phyloP scores from a whole-genome alignment of 2,797 vertebrate genomes.

The Loris lydekkerianus region DNA sequence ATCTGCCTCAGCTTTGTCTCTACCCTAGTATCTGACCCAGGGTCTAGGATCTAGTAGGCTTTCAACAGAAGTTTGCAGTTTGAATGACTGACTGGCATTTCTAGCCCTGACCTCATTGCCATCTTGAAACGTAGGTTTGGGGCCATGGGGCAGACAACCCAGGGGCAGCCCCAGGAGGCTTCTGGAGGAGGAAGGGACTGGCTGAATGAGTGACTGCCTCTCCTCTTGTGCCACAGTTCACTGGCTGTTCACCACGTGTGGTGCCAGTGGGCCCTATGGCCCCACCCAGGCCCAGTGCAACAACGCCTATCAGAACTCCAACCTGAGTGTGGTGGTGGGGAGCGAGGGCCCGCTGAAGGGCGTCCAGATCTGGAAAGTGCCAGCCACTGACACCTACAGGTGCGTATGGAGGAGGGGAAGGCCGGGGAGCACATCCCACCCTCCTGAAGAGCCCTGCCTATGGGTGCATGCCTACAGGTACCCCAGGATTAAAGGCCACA shows the following conservation, averaged over 20 bases:
- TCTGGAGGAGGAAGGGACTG: neutral
- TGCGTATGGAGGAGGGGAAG: slow-evolving; percentile 78
- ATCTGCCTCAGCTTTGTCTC: neutral
- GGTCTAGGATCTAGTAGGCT: neutral
- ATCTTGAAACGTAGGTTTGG: neutral
- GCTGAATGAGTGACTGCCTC: slow-evolving; percentile 38
- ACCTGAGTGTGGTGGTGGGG: slow-evolving; percentile 94
- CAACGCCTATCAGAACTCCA: slow-evolving; percentile 94
- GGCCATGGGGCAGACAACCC: neutral
- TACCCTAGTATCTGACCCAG: neutral
- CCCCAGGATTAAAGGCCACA: neutral
- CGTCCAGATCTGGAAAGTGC: slow-evolving; percentile 96
- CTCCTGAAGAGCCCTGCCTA: neutral
- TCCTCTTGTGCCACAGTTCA: slow-evolving; percentile 88
- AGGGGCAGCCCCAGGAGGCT: neutral
- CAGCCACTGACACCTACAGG: slow-evolving; percentile 97
- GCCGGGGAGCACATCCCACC: fast-evolving
- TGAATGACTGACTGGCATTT: neutral
- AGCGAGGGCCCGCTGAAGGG: slow-evolving; percentile 93
- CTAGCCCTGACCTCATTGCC: neutral
- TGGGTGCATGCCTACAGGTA: neutral
- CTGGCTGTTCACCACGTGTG: slow-evolving; percentile 96
- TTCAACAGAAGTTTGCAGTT: neutral
- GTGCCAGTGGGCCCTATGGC: slow-evolving; percentile 95
- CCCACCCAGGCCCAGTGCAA: slow-evolving; percentile 96